Conservation (phyloP, 2,888 invertebrate genomes). For the Rhaphigaster nebulosa region DNA sequence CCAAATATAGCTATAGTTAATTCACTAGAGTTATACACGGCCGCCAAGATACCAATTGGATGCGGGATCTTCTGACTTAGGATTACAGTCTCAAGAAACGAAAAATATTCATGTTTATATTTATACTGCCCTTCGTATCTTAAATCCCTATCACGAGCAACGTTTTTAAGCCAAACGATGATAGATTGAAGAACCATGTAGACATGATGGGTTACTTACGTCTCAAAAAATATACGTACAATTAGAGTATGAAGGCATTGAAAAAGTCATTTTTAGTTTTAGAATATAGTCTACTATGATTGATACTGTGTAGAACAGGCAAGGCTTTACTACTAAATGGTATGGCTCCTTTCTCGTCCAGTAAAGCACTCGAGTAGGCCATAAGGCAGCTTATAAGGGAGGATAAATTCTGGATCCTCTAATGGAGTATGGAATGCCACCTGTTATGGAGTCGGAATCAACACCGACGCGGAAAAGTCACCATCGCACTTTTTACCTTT, state of each 20-base stretch:
- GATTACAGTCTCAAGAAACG: neutral
- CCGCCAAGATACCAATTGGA: neutral
- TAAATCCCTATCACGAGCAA: neutral
- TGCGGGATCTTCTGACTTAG: neutral
- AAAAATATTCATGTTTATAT: neutral
- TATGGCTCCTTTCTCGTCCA: constrained; percentile 8
- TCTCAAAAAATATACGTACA: too few relatives aligned
- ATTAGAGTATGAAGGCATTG: too few relatives aligned
- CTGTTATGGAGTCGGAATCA: constrained; percentile 2
- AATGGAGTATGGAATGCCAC: constrained; percentile 39
- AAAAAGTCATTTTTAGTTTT: too few relatives aligned
- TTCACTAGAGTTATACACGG: neutral
- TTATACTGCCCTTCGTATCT: too few relatives aligned
- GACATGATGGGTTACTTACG: too few relatives aligned
- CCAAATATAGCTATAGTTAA: neutral
- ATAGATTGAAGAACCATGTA: too few relatives aligned
- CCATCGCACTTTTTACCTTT: constrained; percentile 27
- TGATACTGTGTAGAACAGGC: neutral
- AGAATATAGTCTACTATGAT: neutral
- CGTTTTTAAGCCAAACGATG: neutral
- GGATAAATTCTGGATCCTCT: constrained; percentile 24
- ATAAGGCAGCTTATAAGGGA: neutral
- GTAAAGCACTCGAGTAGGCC: constrained; percentile 7
- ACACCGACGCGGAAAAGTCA: constrained; percentile 15
- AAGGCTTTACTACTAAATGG: neutral